phyloP scores from a whole-genome alignment of 1,140 invertebrate species.

The Zaprionus ghesquierei region DNA sequence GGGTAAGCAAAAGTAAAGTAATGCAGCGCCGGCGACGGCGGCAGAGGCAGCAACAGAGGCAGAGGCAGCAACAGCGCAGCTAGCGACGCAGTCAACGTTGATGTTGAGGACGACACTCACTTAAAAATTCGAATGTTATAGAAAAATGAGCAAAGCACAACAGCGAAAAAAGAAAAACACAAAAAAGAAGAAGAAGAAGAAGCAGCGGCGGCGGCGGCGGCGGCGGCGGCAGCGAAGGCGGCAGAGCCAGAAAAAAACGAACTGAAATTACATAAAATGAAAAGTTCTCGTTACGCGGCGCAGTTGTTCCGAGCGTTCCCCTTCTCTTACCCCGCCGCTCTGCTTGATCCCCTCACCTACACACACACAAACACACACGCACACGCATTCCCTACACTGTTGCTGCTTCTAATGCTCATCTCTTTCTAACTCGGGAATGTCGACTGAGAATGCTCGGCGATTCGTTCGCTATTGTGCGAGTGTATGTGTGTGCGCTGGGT shows the following conservation, averaged over 20 bases:
- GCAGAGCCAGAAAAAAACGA: slow-evolving; percentile 52
- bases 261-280: slow-evolving; percentile 80
- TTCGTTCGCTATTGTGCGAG: slow-evolving; percentile 23
- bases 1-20: slow-evolving; percentile 39
- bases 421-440: slow-evolving; percentile 80
- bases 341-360: neutral
- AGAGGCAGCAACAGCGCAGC: neutral
- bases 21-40: too few relatives aligned
- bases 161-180: slow-evolving; percentile 17
- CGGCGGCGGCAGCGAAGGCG: slow-evolving; percentile 26
- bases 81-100: neutral
- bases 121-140: slow-evolving; percentile 80
- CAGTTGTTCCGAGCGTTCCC: slow-evolving; percentile 51
- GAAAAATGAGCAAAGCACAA: slow-evolving; percentile 72
- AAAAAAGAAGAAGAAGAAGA: slow-evolving; percentile 8
- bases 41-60: slow-evolving; percentile 4
- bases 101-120: slow-evolving; percentile 55
- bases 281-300: slow-evolving; percentile 80
- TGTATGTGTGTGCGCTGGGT: slow-evolving; percentile 7
- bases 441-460: slow-evolving; percentile 27
- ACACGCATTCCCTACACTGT: slow-evolving; percentile 24
- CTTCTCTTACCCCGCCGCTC: neutral
- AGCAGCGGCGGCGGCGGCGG: neutral
- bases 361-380: slow-evolving; percentile 3
- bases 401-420: slow-evolving; percentile 77